Evolutionary conservation across 1,140 invertebrate species (phyloP).

Genomic region (Drosophila nasuta): DNA sequence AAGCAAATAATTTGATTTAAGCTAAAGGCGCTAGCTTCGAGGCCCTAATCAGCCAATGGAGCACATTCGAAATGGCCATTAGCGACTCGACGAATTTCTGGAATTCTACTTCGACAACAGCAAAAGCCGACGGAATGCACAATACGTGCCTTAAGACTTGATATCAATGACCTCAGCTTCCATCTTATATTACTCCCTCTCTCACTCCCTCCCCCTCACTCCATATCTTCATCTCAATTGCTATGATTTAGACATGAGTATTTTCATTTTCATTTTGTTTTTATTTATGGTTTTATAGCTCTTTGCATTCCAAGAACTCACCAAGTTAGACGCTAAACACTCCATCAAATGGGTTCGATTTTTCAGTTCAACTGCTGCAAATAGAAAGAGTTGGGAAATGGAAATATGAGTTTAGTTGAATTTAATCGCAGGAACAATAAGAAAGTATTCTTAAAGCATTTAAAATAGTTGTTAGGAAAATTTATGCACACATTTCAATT

Average conservation of each 20-base stretch:
- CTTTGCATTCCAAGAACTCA: slow-evolving; percentile 1
- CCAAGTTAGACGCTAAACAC: slow-evolving; percentile 13
- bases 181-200: slow-evolving; percentile 27
- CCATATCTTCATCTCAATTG: slow-evolving; percentile 5
- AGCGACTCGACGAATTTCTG: slow-evolving; percentile 16
- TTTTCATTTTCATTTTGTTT: slow-evolving; percentile 5
- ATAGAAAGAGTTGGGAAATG: background rate
- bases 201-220: background rate
- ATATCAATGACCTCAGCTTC: slow-evolving; percentile 38
- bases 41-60: slow-evolving; percentile 10
- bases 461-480: no score
- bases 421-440: no score
- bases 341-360: background rate
- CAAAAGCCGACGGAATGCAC: slow-evolving; percentile 34
- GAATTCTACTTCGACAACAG: slow-evolving; percentile 5
- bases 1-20: slow-evolving; percentile 27
- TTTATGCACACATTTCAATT: no score
- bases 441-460: no score
- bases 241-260: background rate
- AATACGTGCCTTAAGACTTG: slow-evolving; percentile 48
- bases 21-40: slow-evolving; percentile 2
- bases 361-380: background rate
- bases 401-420: background rate
- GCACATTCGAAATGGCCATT: slow-evolving; percentile 25
- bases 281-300: background rate